Evolutionary conservation across 2,113 vertebrate genomes (phyloP).

Genomic region (Pontoporia blainvillei): DNA sequence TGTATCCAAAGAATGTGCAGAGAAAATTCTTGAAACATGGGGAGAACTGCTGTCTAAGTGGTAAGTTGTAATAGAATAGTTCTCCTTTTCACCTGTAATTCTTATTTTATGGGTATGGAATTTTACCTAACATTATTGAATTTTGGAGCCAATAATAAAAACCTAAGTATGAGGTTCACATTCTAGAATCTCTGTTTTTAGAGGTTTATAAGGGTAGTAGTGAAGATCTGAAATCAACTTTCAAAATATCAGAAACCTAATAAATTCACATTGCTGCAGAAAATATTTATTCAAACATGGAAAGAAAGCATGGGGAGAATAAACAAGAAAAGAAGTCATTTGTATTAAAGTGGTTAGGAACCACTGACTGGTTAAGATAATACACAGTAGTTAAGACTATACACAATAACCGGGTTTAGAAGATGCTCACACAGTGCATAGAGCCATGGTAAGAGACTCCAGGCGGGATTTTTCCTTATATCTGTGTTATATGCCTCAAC

Average conservation of each 20-base stretch:
- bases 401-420: neutral
- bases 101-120: neutral
- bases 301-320: neutral
- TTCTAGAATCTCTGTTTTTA: neutral
- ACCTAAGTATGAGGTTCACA: neutral
- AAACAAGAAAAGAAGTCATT: neutral
- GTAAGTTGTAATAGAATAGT: slow-evolving; percentile 81
- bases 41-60: slow-evolving; percentile 97
- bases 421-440: neutral
- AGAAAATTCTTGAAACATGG: slow-evolving; percentile 99
- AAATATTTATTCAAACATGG: neutral
- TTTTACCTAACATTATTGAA: neutral
- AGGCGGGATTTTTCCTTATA: neutral
- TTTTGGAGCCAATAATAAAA: slow-evolving; percentile 29
- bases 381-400: neutral
- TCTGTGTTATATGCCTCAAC: neutral
- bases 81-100: neutral
- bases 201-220: neutral
- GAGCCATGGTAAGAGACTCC: neutral
- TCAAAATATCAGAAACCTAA: slow-evolving; percentile 32
- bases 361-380: neutral
- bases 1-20: slow-evolving; percentile 98
- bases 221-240: neutral
- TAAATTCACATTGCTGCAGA: neutral
- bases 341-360: neutral